Evolutionary conservation across 2,888 invertebrate species (phyloP).

Genomic region (Chrysolina americana): DNA sequence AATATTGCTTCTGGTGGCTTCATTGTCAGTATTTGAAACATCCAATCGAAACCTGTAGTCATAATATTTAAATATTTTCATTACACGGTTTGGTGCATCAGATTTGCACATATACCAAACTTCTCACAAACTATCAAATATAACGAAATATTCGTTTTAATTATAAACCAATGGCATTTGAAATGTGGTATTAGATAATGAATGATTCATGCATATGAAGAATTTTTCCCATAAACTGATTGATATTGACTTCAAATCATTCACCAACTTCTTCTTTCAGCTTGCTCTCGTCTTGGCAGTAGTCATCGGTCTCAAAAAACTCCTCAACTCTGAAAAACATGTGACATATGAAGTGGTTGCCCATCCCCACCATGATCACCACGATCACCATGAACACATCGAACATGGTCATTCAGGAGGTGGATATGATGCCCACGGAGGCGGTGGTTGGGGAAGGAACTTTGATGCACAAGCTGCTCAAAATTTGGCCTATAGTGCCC

Average conservation of each 20-base stretch:
- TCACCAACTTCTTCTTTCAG: constrained; percentile 57
- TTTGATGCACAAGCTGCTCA: constrained; percentile 71
- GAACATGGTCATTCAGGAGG: constrained; percentile 67
- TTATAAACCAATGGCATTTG: too few species aligned
- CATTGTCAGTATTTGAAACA: too few species aligned
- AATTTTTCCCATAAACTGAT: too few species aligned
- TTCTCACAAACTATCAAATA: too few species aligned
- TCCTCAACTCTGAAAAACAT: constrained; percentile 82
- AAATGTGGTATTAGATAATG: too few species aligned
- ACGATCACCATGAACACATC: constrained; percentile 72
- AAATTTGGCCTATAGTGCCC: constrained; percentile 77
- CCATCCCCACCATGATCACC: constrained; percentile 78
- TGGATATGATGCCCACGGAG: constrained; percentile 58
- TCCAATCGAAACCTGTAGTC: too few species aligned
- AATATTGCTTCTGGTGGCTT: too few species aligned
- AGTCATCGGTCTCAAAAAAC: constrained; percentile 86
- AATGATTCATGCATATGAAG: too few species aligned
- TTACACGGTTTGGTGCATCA: too few species aligned
- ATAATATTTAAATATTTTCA: too few species aligned
- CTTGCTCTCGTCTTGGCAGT: constrained; percentile 85
- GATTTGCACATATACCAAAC: too few species aligned
- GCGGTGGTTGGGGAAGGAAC: constrained; percentile 76
- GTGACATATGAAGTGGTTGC: constrained; percentile 85
- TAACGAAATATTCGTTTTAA: too few species aligned
- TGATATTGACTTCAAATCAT: neutral